Conservation (phyloP, 2,888 invertebrate species). For the Helicoverpa assulta region DNA sequence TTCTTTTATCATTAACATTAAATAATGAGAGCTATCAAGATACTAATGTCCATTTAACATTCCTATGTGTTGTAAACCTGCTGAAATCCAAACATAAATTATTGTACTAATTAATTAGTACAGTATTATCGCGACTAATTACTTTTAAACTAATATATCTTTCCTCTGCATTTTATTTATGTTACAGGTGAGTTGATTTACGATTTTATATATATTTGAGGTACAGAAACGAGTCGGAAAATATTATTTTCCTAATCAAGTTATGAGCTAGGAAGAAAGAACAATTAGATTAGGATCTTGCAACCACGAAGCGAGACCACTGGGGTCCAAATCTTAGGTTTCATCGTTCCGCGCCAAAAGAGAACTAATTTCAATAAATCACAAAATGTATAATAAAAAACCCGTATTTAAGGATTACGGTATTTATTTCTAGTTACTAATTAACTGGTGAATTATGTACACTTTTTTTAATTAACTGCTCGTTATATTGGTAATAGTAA, state of each 20-base stretch:
- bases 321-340: constrained; percentile 36
- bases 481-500: constrained; percentile 21
- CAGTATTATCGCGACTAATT: neutral
- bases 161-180: neutral
- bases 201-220: neutral
- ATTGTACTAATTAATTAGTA: neutral
- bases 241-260: neutral
- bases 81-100: neutral
- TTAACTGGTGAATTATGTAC: constrained; percentile 24
- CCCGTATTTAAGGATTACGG: constrained; percentile 11
- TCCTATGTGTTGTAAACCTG: too few species aligned
- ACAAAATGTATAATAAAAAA: constrained; percentile 7
- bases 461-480: constrained; percentile 17
- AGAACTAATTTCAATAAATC: constrained; percentile 28
- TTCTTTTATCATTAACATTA: too few species aligned
- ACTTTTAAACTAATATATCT: neutral
- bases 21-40: too few species aligned
- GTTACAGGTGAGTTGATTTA: constrained; percentile 1
- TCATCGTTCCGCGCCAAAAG: constrained; percentile 35
- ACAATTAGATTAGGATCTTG: constrained; percentile 30
- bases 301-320: constrained; percentile 18
- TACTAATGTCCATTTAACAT: too few species aligned
- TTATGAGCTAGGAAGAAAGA: constrained; percentile 12
- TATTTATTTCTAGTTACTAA: constrained; percentile 19
- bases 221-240: neutral